These are phyloP conservation scores for Aphis craccivora DNA, from an alignment of 1,140 invertebrate species.

Conservation along the genomic window DNA sequence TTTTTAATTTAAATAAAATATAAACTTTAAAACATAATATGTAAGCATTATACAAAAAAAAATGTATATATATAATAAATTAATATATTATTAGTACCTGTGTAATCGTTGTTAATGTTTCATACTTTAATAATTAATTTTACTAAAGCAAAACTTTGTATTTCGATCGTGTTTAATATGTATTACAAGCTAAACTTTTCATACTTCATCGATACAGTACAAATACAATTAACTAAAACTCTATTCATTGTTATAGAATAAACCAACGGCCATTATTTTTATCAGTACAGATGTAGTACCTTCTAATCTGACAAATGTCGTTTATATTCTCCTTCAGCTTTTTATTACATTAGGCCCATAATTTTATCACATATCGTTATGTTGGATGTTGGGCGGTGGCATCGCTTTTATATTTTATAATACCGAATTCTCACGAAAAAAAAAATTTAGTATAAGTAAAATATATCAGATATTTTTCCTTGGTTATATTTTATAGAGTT, in stretches of 20 bases:
- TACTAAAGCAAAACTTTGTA: no score
- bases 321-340: background rate
- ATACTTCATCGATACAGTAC: background rate
- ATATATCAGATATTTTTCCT: background rate
- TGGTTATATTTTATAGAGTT: background rate
- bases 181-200: background rate
- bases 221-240: background rate
- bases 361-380: background rate
- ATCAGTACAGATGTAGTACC: background rate
- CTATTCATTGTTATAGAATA: background rate
- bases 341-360: background rate
- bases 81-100: no score
- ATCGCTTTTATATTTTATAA: background rate
- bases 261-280: background rate
- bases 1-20: background rate
- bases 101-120: no score
- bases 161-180: background rate
- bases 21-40: background rate
- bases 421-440: background rate
- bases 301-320: background rate
- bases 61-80: background rate
- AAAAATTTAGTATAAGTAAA: no score
- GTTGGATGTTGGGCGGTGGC: background rate
- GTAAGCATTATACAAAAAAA: background rate
- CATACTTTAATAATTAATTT: background rate